A percentile compares a stretch with the other conserved stretches of the same genome.
Conservation (phyloP, 37 sponge, comb jelly and placozoan genomes). For the Beroe forskalii region DNA sequence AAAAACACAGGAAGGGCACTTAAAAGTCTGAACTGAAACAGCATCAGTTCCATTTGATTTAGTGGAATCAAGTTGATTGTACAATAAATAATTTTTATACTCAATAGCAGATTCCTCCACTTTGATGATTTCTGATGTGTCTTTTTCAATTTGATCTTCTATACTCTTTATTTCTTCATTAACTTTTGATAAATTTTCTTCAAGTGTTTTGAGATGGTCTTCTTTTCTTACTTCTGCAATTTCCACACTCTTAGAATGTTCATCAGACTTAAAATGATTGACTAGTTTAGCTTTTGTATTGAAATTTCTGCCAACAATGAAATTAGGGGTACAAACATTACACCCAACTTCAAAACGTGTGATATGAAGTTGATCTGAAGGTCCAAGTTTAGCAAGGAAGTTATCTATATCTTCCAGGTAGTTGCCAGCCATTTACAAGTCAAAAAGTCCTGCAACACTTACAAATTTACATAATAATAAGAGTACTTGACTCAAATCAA, state of each 20-base stretch:
- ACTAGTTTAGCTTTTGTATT: conserved; percentile 56
- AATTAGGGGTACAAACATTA: conserved; percentile 18
- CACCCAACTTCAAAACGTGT: conserved; percentile 33
- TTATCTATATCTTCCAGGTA: conserved; percentile 50
- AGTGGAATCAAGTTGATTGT: not conserved
- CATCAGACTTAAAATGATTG: conserved; percentile 32
- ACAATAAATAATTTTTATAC: not conserved
- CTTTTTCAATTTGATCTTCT: conserved; percentile 29
- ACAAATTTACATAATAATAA: too few species aligned
- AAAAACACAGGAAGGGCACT: conserved; percentile 11
- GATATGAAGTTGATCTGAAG: conserved; percentile 29
- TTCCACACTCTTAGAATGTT: not conserved
- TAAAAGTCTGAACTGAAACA: not conserved
- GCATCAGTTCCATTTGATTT: not conserved
- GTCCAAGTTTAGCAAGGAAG: conserved; percentile 39
- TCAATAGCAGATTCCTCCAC: not conserved
- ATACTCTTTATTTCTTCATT: conserved; percentile 21
- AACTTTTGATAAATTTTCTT: conserved; percentile 18
- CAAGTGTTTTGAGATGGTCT: conserved; percentile 14
- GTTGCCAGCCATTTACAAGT: conserved; percentile 24
- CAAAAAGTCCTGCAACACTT: too few species aligned
- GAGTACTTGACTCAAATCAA: too few species aligned
- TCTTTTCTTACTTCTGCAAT: not conserved
- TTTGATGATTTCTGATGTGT: not conserved
- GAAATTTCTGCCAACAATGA: conserved; percentile 40